Conservation (phyloP, 2,113 vertebrate genomes). For the Notechis scutatus region DNA sequence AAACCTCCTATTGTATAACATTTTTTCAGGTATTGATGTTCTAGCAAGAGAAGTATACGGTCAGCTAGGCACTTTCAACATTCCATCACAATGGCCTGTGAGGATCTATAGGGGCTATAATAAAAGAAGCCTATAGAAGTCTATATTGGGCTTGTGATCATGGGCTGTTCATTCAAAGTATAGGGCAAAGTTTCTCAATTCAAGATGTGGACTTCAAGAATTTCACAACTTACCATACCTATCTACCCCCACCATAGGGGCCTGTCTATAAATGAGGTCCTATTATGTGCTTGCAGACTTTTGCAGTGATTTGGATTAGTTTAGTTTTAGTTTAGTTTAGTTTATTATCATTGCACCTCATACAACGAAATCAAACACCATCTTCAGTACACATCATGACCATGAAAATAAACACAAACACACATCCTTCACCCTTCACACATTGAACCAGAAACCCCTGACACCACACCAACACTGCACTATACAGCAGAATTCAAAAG, state of each 20-base stretch:
- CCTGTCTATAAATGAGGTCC: not conserved
- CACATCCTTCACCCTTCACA: too few relatives aligned
- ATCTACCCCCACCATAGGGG: not conserved
- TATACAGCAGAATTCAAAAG: too few relatives aligned
- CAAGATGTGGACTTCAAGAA: not conserved
- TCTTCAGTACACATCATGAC: too few relatives aligned
- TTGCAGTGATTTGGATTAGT: not conserved
- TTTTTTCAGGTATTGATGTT: not conserved
- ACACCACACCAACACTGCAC: too few relatives aligned
- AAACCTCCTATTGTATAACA: not conserved
- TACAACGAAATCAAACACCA: too few relatives aligned
- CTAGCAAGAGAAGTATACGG: not conserved
- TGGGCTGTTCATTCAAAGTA: not conserved
- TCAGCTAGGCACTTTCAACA: not conserved
- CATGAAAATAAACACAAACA: too few relatives aligned
- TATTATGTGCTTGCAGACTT: not conserved
- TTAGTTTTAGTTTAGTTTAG: too few relatives aligned
- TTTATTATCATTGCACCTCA: too few relatives aligned
- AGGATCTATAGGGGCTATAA: not conserved
- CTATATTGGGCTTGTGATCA: not conserved
- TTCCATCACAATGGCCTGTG: not conserved
- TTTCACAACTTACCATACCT: not conserved
- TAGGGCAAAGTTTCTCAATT: not conserved
- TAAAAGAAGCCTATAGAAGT: not conserved
- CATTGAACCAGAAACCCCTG: too few relatives aligned